Base-by-base conservation (phyloP, 2,888 invertebrate genomes). In the Ormyrus labotus region DNA sequence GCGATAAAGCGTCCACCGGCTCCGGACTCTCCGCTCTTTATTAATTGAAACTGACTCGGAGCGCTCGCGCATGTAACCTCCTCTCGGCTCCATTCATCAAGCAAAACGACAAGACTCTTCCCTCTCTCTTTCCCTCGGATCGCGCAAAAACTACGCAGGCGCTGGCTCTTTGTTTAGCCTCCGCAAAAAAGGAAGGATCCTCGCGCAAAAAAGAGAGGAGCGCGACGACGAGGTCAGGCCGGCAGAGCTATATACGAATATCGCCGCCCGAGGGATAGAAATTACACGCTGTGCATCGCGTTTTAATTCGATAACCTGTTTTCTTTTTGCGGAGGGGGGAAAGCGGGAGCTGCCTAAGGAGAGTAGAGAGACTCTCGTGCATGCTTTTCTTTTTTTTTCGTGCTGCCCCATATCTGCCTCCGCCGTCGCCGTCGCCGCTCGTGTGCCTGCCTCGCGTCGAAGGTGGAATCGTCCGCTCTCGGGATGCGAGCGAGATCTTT, bases 301-400 rank as follows among this genome's bases (percentile, higher is more conserved):
- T 86, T 89, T 89, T 87, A 88, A 89, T 89, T 88, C 88, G 89
- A 89, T 88, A 89, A 88, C 88, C 88, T 86, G 89, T 87, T 89
- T 87, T 84, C 84, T 88, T 87, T 87, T 88, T 86, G 85, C 80
- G 81, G 34, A 79, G 83, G 13, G 47, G 71, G 55, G 13, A 61
- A 13, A 60, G 48, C 85, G 57, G 55, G 57, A 77, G 60, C 55
- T 34, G 67, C 50, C 7, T 34, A 34, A 34, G 34, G 34, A 34
- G 34, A 34, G 34, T 34, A 34, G 34, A 34, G 34, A 34, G 19
- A 19, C 19, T 19, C 34, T 34, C 34, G 34, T 34, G 34, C 34
- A 3, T 34, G 34, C 34, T 34, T 34, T 34, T 34, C 34, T 34
- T 34, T 34, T 34, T 34, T 34, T 34, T 34, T 34, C 34, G 4